Percentiles rank a stretch among this genome's conserved stretches.
These are phyloP conservation scores for Neotoma lepida DNA, from an alignment of 2,113 vertebrate species.

Conservation along the genomic window DNA sequence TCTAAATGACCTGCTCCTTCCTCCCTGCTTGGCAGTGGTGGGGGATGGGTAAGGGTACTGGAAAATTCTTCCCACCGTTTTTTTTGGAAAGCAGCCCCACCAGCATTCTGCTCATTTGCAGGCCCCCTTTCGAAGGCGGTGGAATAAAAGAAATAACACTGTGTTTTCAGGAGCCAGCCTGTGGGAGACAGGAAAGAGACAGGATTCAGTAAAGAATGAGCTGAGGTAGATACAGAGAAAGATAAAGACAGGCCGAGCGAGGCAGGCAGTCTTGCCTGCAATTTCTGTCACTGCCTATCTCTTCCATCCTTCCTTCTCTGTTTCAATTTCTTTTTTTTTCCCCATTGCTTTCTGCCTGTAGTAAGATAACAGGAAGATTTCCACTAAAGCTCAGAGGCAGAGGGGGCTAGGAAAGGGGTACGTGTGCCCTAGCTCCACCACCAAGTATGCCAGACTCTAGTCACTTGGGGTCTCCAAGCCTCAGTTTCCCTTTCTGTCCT, in stretches of 20 bases:
- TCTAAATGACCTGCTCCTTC: fast-evolving
- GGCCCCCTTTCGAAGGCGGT: not conserved
- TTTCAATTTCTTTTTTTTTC: constrained; percentile 69
- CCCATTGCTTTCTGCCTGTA: constrained; percentile 57
- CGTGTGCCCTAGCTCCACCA: not conserved
- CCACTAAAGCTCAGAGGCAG: constrained; percentile 16
- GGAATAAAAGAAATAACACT: constrained; percentile 20
- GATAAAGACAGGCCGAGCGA: not conserved
- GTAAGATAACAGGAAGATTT: constrained; percentile 69
- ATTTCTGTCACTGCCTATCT: constrained; percentile 55
- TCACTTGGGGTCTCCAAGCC: not conserved
- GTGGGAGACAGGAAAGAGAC: constrained; percentile 3
- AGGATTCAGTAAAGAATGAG: constrained; percentile 34
- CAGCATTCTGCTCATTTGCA: not conserved
- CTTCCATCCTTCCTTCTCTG: constrained; percentile 55
- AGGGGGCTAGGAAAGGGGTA: not conserved
- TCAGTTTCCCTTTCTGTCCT: not conserved
- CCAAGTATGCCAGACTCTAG: fast-evolving
- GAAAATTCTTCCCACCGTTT: not conserved
- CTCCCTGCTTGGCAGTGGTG: not conserved
- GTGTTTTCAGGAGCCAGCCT: not conserved
- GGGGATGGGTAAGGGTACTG: not conserved
- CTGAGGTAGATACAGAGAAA: constrained; percentile 40
- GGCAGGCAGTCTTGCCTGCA: not conserved
- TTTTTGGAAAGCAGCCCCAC: not conserved